Evolutionary conservation across 2,888 invertebrate genomes (phyloP), one percentile per base, ranked within the genome.

Genomic region (Saturnia japonica): DNA sequence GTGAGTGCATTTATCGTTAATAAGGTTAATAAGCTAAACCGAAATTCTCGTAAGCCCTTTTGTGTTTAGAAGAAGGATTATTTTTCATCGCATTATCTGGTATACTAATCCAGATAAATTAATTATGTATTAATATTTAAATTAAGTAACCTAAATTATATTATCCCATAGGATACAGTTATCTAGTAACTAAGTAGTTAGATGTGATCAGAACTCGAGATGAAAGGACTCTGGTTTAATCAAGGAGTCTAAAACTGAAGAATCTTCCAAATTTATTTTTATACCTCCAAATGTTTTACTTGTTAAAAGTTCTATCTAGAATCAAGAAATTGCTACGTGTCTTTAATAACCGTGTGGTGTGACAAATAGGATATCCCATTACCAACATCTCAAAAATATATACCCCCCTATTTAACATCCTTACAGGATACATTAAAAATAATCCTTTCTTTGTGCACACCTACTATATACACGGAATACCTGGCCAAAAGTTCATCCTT

Each of bases 1-100:
- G 93, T 94, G 82, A 93, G 93, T 92, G 71, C 12, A 47, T 69
- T 67, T 68, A 71, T 42, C 66, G 42, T 71, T 57, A 43, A 51
- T 57, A 54, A 51, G 19, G 19, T 19, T 51, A 51, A 51, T 22
- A 57, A 25, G 14, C 57, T 57, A 57, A 22, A 57, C 3, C 25
- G 25, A 12, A 11, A 12, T 57, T 19, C n/a, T 57, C 22, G 22
- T 57, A 25, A 25, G 57, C 25, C 57, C 25, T 25, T 25, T 57
- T 57, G 12, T 25, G 12, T n/a, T 51, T 51, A n/a, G n/a, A 51
- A 7, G n/a, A 8, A 8, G 51, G n/a, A n/a, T 51, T 57, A 57
- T 0, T 25, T 14, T 57, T 25, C 2, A 57, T 22, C n/a, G 51
- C 11, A 54, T 11, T 54, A 9, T n/a, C 22, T 7, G 54, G 7